Percentiles rank a stretch among this genome's conserved stretches.
Conservation (phyloP, 2,113 vertebrate species). For the Vidua macroura region DNA sequence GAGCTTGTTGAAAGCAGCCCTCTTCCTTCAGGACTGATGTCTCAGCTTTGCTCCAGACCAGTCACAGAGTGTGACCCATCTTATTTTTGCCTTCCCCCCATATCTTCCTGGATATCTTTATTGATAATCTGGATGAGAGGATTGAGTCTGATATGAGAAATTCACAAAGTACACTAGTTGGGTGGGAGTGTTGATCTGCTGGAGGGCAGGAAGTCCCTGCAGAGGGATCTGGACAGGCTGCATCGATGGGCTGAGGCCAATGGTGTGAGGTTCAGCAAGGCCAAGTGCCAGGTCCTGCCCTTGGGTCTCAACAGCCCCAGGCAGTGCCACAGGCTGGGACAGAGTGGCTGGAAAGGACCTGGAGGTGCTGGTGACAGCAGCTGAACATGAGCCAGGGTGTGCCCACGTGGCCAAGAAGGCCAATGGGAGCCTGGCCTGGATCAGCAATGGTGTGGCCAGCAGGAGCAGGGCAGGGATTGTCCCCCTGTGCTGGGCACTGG, state of each 20-base stretch:
- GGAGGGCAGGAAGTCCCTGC: background rate
- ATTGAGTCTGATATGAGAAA: background rate
- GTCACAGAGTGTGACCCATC: too few species aligned
- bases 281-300: accelerated
- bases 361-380: background rate
- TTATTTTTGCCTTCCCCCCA: background rate
- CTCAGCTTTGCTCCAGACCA: background rate
- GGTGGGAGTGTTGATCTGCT: accelerated
- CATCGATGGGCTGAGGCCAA: accelerated
- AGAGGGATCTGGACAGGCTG: background rate
- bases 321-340: accelerated
- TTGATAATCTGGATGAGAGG: background rate
- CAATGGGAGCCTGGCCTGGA: background rate
- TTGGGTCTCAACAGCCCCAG: background rate
- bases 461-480: background rate
- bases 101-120: background rate
- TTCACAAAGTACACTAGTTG: background rate
- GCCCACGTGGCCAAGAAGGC: background rate
- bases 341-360: background rate
- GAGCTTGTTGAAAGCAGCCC: background rate
- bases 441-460: background rate
- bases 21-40: background rate
- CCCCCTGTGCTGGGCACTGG: background rate
- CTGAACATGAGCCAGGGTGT: background rate
- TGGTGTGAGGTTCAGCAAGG: background rate